Percentiles rank a stretch among this genome's conserved stretches.
Conservation (phyloP, 1,140 invertebrate genomes). For the Belonocnema kinseyi region DNA sequence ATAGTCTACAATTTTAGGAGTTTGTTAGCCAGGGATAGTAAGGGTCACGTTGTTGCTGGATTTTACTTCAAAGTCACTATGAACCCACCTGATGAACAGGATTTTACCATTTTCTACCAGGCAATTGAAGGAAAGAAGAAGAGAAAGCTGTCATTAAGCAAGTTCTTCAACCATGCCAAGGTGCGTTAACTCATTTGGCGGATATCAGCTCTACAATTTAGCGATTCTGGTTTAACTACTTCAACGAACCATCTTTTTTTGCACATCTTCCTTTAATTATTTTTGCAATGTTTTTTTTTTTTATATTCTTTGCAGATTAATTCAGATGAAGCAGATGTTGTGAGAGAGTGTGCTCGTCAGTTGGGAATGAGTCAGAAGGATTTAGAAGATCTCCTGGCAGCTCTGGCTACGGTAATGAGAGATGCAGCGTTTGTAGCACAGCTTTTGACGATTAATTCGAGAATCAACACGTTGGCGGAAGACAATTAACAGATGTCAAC, state of each 20-base stretch:
- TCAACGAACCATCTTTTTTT: neutral
- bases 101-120: slow-evolving; percentile 88
- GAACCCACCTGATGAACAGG: slow-evolving; percentile 77
- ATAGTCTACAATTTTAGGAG: slow-evolving; percentile 92
- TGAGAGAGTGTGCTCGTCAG: slow-evolving; percentile 82
- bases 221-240: slow-evolving; percentile 42
- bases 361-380: slow-evolving; percentile 80
- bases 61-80: slow-evolving; percentile 86
- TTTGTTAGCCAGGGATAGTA: slow-evolving; percentile 85
- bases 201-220: slow-evolving; percentile 23
- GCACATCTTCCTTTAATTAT: slow-evolving; percentile 2
- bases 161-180: slow-evolving; percentile 79
- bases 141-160: slow-evolving; percentile 83
- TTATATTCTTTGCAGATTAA: slow-evolving; percentile 18
- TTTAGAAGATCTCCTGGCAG: slow-evolving; percentile 79
- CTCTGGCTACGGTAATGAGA: slow-evolving; percentile 81
- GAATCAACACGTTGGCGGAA: slow-evolving; percentile 84
- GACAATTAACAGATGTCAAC: slow-evolving; percentile 79
- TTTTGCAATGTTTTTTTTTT: slow-evolving; percentile 35
- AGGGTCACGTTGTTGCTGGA: slow-evolving; percentile 87
- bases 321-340: slow-evolving; percentile 73
- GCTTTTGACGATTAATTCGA: slow-evolving; percentile 83
- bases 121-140: slow-evolving; percentile 80
- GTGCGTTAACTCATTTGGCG: slow-evolving; percentile 76
- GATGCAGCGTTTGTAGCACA: slow-evolving; percentile 85